These are phyloP conservation scores for Verasper variegatus DNA, from an alignment of 2,113 vertebrate genomes.

Conservation along the genomic window DNA sequence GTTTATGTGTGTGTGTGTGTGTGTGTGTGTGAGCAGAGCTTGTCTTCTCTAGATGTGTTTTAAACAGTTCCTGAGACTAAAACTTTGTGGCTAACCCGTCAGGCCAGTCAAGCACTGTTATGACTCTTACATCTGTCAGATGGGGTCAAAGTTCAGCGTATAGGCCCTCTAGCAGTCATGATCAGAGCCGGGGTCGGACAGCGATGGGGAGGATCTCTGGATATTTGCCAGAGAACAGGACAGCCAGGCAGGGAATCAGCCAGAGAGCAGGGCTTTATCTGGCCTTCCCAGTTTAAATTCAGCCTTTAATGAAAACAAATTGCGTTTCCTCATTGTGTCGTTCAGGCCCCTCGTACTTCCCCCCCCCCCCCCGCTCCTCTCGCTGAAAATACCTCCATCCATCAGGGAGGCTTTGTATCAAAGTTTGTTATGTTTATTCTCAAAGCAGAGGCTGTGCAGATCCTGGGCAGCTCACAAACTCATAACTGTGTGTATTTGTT, in stretches of 20 bases:
- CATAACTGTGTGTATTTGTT: constrained; percentile 55
- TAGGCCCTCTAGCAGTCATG: constrained; percentile 12
- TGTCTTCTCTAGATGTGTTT: constrained; percentile 69
- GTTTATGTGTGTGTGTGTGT: constrained; percentile 44
- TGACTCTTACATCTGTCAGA: constrained; percentile 74
- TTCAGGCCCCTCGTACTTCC: constrained; percentile 6
- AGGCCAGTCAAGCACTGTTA: constrained; percentile 59
- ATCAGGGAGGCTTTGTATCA: constrained; percentile 53
- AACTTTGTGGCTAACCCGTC: constrained; percentile 68
- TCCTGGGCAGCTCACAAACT: constrained; percentile 45
- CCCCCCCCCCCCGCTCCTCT: background rate
- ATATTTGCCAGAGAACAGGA: constrained; percentile 39
- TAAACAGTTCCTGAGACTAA: constrained; percentile 62
- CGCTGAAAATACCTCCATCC: constrained; percentile 48
- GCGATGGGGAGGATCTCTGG: constrained; percentile 2
- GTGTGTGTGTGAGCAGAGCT: constrained; percentile 43
- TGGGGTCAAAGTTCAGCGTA: constrained; percentile 57
- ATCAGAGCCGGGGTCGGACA: constrained; percentile 1
- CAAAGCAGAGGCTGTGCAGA: constrained; percentile 37
- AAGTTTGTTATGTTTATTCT: constrained; percentile 58
- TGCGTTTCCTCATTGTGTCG: constrained; percentile 9
- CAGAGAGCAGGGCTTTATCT: constrained; percentile 41
- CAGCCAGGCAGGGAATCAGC: constrained; percentile 23
- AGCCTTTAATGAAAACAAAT: constrained; percentile 65
- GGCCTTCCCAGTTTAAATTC: constrained; percentile 50